Conservation (phyloP, 2,888 invertebrate genomes). For the Mellilla xanthometata region DNA sequence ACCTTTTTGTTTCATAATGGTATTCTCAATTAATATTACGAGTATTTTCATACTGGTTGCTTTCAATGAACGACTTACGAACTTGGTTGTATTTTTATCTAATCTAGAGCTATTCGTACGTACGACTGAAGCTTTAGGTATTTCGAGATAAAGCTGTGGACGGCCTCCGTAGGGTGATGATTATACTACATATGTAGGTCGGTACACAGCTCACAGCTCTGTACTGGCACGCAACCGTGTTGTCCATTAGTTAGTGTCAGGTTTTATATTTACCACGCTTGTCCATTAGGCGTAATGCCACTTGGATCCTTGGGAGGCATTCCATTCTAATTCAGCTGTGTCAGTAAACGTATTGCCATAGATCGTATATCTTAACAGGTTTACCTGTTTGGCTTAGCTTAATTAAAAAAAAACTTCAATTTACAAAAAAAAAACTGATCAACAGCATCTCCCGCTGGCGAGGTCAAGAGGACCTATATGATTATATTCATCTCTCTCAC, state of each 20-base stretch:
- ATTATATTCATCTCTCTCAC: slow-evolving; percentile 56
- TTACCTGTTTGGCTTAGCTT: slow-evolving; percentile 35
- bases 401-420: slow-evolving; percentile 47
- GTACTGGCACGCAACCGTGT: slow-evolving; percentile 8
- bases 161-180: slow-evolving; percentile 8
- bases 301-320: slow-evolving; percentile 5
- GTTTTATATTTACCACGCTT: slow-evolving; percentile 15
- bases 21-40: too few species aligned
- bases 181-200: too few species aligned
- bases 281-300: slow-evolving; percentile 10
- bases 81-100: slow-evolving; percentile 4
- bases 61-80: too few species aligned
- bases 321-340: slow-evolving; percentile 4
- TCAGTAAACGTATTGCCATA: neutral
- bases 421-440: slow-evolving; percentile 47
- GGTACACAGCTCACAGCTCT: slow-evolving; percentile 4
- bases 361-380: neutral
- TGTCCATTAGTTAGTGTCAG: slow-evolving; percentile 8
- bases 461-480: slow-evolving; percentile 46
- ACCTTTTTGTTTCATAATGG: too few species aligned
- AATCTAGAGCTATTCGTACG: slow-evolving; percentile 10
- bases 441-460: slow-evolving; percentile 44
- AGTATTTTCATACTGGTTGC: too few species aligned
- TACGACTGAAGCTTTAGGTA: slow-evolving; percentile 10
- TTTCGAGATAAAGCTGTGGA: slow-evolving; percentile 13